Evolutionary conservation across 2,113 vertebrate species (phyloP), one percentile per base, ranked within the genome.

Genomic region (Arothron firmamentum): DNA sequence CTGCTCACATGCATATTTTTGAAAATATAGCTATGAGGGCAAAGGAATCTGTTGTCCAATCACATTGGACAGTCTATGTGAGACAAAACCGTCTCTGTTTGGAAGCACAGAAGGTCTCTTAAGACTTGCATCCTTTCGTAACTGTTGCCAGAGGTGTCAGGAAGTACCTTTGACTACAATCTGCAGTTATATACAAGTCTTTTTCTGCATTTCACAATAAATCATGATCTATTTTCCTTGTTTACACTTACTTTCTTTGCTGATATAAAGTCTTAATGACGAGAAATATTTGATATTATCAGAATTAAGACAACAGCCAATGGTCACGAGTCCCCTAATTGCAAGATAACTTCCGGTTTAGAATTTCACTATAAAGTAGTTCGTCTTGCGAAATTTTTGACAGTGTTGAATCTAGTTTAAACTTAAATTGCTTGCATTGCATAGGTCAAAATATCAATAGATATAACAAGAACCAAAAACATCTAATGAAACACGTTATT

Each of bases 41-140:
- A n/a, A 20, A 47, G 14, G 51, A 50, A 19, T 52, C 53, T 16
- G 48, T 49, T 61, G 25, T 62, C 18, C 53, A 43, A 67, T 67
- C 43, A 61, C 62, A 59, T 75, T 34, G 9, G 25, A 73, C 59
- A 60, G 65, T 61, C 65, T 14, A 45, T 58, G 57, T 58, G 57
- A 62, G 50, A 84, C 76, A 84, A 73, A 52, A 51, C 56, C 7
- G 50, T 45, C 70, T 72, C 65, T 74, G 64, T 84, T 12, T 25
- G 65, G 43, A 28, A 28, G 47, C 56, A 46, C 38, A 59, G 51
- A 34, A 65, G n/a, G 48, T 8, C 31, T 48, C 50, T 13, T 46
- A 59, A 42, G 63, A 64, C 58, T 61, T 47, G 23, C 34, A 53
- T 58, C 62, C 46, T 56, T 68, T 66, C 48, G 63, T 74, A 62